Evolutionary conservation across 2,113 vertebrate species (phyloP).

Genomic region (Furnarius figulus): DNA sequence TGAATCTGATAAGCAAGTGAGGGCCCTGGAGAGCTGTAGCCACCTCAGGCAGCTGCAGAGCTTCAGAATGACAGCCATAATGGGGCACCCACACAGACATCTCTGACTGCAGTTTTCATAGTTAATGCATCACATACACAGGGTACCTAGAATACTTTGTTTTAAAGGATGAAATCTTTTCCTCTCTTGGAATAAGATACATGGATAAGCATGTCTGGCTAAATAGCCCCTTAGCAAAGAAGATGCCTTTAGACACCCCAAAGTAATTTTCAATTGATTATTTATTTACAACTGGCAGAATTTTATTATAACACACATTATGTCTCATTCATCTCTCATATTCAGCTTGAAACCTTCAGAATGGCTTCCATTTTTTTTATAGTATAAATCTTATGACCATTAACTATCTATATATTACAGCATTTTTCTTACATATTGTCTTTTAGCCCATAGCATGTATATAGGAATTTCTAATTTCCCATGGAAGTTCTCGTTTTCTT

Average conservation of each 20-base stretch:
- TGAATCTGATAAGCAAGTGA: background rate
- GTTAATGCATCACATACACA: background rate
- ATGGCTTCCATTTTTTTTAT: background rate
- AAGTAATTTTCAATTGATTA: background rate
- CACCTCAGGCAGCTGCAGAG: background rate
- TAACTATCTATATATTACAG: background rate
- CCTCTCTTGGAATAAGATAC: background rate
- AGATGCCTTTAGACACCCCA: background rate
- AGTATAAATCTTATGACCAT: background rate
- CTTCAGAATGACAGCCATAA: background rate
- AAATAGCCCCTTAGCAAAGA: background rate
- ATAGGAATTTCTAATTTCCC: background rate
- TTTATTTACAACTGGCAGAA: background rate
- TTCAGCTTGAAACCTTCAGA: background rate
- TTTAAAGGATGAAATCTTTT: background rate
- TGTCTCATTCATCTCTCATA: background rate
- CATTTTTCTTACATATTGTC: background rate
- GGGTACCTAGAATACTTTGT: background rate
- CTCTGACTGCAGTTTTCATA: background rate
- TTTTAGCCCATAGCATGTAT: background rate
- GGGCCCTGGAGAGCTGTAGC: background rate
- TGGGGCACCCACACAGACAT: background rate
- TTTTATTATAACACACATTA: background rate
- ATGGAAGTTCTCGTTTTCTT: background rate
- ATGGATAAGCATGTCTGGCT: background rate